Evolutionary conservation across 2,113 vertebrate genomes (phyloP).

Genomic region (Telmatochromis sp.): DNA sequence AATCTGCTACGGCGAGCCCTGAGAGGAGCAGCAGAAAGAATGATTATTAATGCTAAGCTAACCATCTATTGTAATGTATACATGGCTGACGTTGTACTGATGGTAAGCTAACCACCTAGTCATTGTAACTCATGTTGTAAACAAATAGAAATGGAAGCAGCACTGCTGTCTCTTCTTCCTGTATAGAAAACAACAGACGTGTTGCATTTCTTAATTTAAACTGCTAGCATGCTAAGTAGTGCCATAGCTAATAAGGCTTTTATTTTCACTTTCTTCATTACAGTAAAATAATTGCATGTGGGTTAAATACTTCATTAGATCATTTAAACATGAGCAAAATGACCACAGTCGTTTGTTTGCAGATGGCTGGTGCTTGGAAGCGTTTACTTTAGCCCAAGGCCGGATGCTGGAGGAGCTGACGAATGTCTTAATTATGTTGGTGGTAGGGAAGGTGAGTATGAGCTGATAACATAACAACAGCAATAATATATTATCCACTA

Average conservation of each 20-base stretch:
- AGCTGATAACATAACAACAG: not conserved
- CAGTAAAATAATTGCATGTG: not conserved
- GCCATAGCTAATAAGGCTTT: not conserved
- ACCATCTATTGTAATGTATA: not conserved
- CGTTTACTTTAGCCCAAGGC: conserved; percentile 80
- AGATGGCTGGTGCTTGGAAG: conserved; percentile 90
- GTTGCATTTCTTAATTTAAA: not conserved
- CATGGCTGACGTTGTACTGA: not conserved
- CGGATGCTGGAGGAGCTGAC: conserved; percentile 74
- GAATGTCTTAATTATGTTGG: conserved; percentile 76
- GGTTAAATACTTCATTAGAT: not conserved
- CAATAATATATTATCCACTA: not conserved
- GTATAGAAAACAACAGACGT: not conserved
- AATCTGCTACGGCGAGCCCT: not conserved
- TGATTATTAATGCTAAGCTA: not conserved
- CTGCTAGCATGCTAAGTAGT: not conserved
- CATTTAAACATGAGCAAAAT: not conserved
- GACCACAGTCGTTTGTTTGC: not conserved
- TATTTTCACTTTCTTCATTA: not conserved
- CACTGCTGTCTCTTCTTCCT: not conserved
- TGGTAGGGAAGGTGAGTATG: conserved; percentile 73
- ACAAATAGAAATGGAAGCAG: not conserved
- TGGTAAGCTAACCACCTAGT: not conserved
- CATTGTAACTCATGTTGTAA: not conserved
- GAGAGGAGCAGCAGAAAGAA: not conserved